Conservation (phyloP, 2,888 invertebrate species). For the Cartodere bifasciata region DNA sequence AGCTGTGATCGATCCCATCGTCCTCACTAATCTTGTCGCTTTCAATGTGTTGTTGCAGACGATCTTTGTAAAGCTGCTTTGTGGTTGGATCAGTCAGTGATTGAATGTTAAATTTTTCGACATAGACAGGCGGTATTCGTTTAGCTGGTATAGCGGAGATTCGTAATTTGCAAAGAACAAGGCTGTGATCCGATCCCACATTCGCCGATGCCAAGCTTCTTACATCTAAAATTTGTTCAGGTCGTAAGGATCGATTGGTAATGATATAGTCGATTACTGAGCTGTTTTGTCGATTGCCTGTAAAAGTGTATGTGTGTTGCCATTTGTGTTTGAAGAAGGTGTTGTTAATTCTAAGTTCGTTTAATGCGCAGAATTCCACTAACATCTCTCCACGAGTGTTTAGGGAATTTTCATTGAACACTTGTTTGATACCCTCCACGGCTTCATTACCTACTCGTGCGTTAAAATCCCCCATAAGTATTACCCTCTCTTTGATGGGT, state of each 20-base stretch:
- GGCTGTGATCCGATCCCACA: constrained; percentile 11
- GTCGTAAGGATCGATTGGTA: constrained; percentile 10
- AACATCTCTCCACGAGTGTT: constrained; percentile 13
- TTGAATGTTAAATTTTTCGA: constrained; percentile 6
- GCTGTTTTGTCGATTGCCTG: constrained; percentile 9
- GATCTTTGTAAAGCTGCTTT: constrained; percentile 3
- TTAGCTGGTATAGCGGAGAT: constrained; percentile 2
- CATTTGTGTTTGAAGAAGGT: constrained; percentile 13
- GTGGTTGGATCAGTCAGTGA: constrained; percentile 4
- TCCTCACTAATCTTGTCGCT: constrained; percentile 5
- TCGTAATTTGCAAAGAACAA: constrained; percentile 10
- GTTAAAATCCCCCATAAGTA: constrained; percentile 7
- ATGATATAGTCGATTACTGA: constrained; percentile 13
- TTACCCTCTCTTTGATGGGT: constrained; percentile 2
- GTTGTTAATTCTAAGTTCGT: constrained; percentile 13
- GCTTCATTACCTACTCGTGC: constrained; percentile 10
- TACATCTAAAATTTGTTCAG: constrained; percentile 11
- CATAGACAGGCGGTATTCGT: constrained; percentile 4
- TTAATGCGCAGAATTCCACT: constrained; percentile 11
- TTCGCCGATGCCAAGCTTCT: constrained; percentile 10
- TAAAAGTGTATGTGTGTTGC: constrained; percentile 13
- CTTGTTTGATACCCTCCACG: constrained; percentile 11
- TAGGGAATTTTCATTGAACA: constrained; percentile 9
- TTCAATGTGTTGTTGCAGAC: constrained; percentile 3
- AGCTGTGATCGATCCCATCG: constrained; percentile 3